A percentile compares a stretch with the other conserved stretches of the same genome.
phyloP scores from a whole-genome alignment of 2,113 vertebrate genomes.

The Siphamia tubifer region DNA sequence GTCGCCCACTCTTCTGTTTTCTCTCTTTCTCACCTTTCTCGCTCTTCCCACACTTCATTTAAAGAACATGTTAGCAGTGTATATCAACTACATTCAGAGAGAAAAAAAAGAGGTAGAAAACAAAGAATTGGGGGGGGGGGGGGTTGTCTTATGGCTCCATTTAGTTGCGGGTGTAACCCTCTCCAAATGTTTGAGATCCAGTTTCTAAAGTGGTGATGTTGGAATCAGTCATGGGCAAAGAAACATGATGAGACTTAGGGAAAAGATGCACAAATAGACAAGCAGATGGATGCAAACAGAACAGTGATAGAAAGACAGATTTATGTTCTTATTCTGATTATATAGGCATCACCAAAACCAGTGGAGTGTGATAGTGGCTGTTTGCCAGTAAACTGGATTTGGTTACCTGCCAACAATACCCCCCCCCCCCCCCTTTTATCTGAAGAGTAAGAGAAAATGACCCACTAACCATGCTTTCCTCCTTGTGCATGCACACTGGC shows the following conservation, averaged over 20 bases:
- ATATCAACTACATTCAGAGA: background rate
- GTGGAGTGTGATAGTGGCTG: slow-evolving; percentile 17
- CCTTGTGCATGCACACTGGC: background rate
- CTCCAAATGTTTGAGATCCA: background rate
- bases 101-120: background rate
- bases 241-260: background rate
- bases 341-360: slow-evolving; percentile 6
- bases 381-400: slow-evolving; percentile 42
- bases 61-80: background rate
- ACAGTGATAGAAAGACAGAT: slow-evolving; percentile 5
- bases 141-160: background rate
- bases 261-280: slow-evolving; percentile 1
- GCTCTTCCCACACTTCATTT: background rate
- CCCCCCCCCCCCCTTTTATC: background rate
- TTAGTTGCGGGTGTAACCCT: background rate
- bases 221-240: background rate
- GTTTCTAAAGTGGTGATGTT: slow-evolving; percentile 6
- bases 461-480: slow-evolving; percentile 27
- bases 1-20: slow-evolving; percentile 14
- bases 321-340: slow-evolving; percentile 1
- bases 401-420: slow-evolving; percentile 16
- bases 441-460: slow-evolving; percentile 1
- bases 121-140: background rate
- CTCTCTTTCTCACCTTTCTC: slow-evolving; percentile 4
- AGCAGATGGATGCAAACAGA: slow-evolving; percentile 36